Evolutionary conservation across 2,797 vertebrate genomes (phyloP), one percentile per base, ranked within the genome.

Genomic region (Tapirus indicus): DNA sequence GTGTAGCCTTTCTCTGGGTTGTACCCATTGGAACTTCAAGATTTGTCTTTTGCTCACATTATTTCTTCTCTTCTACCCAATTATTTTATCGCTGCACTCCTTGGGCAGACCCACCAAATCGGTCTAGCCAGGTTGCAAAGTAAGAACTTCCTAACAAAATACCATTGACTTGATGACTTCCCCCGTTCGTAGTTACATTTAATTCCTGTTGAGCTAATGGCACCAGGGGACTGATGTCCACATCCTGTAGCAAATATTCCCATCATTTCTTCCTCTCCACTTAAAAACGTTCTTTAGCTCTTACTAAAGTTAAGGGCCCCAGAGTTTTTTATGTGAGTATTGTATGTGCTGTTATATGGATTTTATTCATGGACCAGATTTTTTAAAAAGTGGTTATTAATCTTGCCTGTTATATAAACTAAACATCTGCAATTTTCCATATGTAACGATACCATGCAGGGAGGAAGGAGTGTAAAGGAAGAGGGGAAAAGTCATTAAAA

Each of bases 351-450:
- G 35, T 60, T 96, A 56, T 72, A 78, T 78, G 80, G 95, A 85
- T 97, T 97, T 97, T 95, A 89, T 88, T 56, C 94, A 92, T 80
- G 88, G 72, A 91, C 69, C 91, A 97, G 89, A 93, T 95, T 94
- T 91, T 95, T 66, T 41, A 54, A 75, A 49, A 96, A 93, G 75
- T 93, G 91, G 94, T 47, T 97, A 89, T 97, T 97, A 97, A 97
- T 95, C 96, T 97, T 94, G 85, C 47, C 93, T 92, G 77, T 93
- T 92, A 94, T 11, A 97, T 93, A 95, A 92, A 96, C 25, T 72
- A 95, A 97, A 91, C 94, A 96, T 96, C 88, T 97, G 95, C 54
- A 95, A 41, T 94, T 96, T 96, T 96, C 93, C 79, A 85, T 92
- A 90, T 88, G 77, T 69, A 95, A 90, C 66, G 62, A 97, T 85